A percentile compares a stretch with the other conserved stretches of the same genome.
Evolutionary conservation across 2,797 vertebrate genomes (phyloP).

Genomic region (Hippopotamyrus pictus): DNA sequence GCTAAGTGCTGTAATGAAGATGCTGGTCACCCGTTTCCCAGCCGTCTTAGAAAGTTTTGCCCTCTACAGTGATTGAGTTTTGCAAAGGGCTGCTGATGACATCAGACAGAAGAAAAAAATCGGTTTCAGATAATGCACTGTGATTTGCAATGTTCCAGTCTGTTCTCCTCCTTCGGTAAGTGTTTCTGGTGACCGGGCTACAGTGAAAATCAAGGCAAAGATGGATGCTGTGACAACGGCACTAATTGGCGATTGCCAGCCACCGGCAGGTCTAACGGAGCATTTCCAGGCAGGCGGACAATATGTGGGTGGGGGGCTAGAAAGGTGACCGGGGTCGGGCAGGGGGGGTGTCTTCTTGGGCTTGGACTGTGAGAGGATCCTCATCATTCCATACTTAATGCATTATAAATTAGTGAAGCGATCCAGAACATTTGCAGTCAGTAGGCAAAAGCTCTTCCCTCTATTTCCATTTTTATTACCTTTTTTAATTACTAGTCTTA

Average conservation of each 20-base stretch:
- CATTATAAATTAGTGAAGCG: conserved; percentile 30
- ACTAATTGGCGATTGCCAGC: conserved; percentile 59
- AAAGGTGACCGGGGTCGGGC: conserved; percentile 23
- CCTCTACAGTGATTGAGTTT: conserved; percentile 46
- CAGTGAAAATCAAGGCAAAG: conserved; percentile 53
- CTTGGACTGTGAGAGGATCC: conserved; percentile 17
- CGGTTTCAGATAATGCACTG: conserved; percentile 44
- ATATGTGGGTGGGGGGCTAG: conserved; percentile 23
- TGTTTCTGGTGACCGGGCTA: conserved; percentile 52
- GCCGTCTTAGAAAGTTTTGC: conserved; percentile 26
- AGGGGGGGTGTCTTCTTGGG: conserved; percentile 6
- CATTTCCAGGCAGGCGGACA: conserved; percentile 31
- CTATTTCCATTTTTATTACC: neutral
- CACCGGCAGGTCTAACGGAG: conserved; percentile 43
- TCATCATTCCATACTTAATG: conserved; percentile 24
- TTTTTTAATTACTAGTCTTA: conserved; percentile 1
- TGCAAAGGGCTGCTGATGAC: conserved; percentile 50
- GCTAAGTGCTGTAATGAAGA: conserved; percentile 39
- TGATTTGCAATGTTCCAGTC: conserved; percentile 23
- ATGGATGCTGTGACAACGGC: conserved; percentile 60
- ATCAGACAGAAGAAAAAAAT: conserved; percentile 46
- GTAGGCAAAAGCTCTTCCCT: conserved; percentile 26
- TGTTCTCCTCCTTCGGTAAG: conserved; percentile 36
- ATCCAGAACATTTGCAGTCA: conserved; percentile 28
- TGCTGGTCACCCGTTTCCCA: conserved; percentile 21